These are phyloP conservation scores for Lepidocyrtinus sp. DNA, from an alignment of 2,888 invertebrate genomes.

Conservation along the genomic window DNA sequence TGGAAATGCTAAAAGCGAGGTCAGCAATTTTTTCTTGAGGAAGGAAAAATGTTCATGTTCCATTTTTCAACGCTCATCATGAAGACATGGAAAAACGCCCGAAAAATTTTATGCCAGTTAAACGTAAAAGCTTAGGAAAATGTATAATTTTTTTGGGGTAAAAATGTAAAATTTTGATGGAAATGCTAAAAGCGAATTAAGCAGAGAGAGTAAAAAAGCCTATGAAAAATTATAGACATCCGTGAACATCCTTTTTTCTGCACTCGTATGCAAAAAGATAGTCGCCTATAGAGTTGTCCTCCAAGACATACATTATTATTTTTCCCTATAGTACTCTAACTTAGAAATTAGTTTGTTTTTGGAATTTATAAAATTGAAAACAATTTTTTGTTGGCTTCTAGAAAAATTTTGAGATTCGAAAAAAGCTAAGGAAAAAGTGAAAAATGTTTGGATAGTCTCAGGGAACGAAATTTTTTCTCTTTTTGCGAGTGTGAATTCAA, in stretches of 20 bases:
- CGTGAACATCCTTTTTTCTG: slow-evolving; percentile 48
- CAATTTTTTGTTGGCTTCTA: too few relatives aligned
- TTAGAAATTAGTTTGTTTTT: slow-evolving; percentile 23
- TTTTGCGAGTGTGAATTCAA: background rate
- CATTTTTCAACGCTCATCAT: background rate
- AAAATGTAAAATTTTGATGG: background rate
- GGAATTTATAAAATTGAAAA: slow-evolving; percentile 13
- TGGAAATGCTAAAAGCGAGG: slow-evolving; percentile 4
- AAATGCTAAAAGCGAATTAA: slow-evolving; percentile 1
- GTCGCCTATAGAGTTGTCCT: slow-evolving; percentile 57
- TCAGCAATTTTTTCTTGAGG: background rate
- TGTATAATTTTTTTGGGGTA: background rate
- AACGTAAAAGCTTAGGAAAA: too few relatives aligned
- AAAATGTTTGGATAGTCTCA: slow-evolving; percentile 42
- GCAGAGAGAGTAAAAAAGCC: slow-evolving; percentile 35
- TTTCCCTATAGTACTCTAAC: slow-evolving; percentile 52
- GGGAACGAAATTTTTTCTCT: slow-evolving; percentile 33
- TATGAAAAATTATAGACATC: slow-evolving; percentile 58
- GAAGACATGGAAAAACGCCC: too few relatives aligned
- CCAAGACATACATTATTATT: slow-evolving; percentile 59
- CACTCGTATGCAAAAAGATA: slow-evolving; percentile 46
- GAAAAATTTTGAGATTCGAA: slow-evolving; percentile 7
- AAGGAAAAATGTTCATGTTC: too few relatives aligned
- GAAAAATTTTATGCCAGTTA: background rate
- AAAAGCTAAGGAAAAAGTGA: slow-evolving; percentile 30